Evolutionary conservation across 1,140 invertebrate species (phyloP).

Genomic region (Brachionus rubens): DNA sequence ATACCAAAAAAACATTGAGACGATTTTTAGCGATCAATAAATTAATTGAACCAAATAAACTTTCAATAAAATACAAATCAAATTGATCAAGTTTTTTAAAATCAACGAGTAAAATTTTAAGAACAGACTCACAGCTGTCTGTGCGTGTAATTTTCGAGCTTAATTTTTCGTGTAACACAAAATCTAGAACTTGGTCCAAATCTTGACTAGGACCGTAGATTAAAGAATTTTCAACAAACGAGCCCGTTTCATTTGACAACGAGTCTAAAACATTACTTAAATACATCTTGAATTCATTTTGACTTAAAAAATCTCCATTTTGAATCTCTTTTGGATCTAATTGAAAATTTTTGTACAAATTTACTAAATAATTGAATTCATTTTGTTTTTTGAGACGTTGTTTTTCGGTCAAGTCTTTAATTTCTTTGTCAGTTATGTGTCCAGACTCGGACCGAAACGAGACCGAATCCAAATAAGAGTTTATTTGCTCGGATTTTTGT

Average conservation of each 20-base stretch:
- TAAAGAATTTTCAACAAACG: not conserved
- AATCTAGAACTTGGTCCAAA: not conserved
- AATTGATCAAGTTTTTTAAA: not conserved
- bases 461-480: not conserved
- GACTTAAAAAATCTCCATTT: too few species aligned
- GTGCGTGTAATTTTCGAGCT: not conserved
- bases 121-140: not conserved
- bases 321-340: not conserved
- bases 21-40: not conserved
- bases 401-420: not conserved
- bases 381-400: not conserved
- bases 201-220: not conserved
- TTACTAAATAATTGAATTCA: not conserved
- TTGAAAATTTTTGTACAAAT: conserved; percentile 21
- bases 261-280: not conserved
- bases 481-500: conserved; percentile 17
- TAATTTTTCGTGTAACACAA: not conserved
- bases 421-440: not conserved
- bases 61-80: not conserved
- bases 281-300: not conserved
- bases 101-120: not conserved
- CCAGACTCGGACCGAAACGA: not conserved
- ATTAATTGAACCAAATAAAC: not conserved
- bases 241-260: not conserved
- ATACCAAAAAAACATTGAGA: not conserved